A percentile compares a stretch with the other conserved stretches of the same genome.
Evolutionary conservation across 2,113 vertebrate genomes (phyloP).

Genomic region (Numida meleagris): DNA sequence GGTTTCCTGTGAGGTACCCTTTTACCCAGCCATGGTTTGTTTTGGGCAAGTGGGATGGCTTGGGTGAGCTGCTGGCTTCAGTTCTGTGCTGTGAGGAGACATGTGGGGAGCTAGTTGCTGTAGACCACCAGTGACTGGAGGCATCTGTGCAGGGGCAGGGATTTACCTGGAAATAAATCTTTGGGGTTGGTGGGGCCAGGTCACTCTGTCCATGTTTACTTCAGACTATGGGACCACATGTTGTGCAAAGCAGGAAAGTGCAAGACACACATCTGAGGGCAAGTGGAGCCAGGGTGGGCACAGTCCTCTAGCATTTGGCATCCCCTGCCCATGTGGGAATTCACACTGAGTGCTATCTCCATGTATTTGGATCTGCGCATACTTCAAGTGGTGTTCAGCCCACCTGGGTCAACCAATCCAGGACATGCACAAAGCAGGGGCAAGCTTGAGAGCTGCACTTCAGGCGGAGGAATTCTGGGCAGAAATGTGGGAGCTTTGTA

Average conservation of each 20-base stretch:
- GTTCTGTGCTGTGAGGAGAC: background rate
- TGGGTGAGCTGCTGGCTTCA: background rate
- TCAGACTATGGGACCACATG: background rate
- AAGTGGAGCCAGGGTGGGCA: background rate
- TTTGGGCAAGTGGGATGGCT: accelerated
- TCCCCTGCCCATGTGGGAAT: background rate
- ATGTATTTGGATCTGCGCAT: background rate
- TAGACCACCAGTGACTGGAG: background rate
- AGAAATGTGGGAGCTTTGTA: background rate
- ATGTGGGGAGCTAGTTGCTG: background rate
- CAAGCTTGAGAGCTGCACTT: background rate
- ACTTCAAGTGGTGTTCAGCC: background rate
- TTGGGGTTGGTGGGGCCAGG: background rate
- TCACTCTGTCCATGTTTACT: background rate
- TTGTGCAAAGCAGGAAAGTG: background rate
- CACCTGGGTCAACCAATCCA: background rate
- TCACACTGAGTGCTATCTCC: background rate
- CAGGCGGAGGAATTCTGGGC: background rate
- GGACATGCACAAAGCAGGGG: background rate
- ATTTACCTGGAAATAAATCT: background rate
- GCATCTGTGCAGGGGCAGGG: background rate
- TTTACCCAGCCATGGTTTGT: background rate
- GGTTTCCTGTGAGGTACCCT: background rate
- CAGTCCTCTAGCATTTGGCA: background rate
- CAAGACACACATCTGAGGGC: background rate